Base-by-base conservation (phyloP, 2,888 invertebrate species). In the Cheiracanthium punctorium region DNA sequence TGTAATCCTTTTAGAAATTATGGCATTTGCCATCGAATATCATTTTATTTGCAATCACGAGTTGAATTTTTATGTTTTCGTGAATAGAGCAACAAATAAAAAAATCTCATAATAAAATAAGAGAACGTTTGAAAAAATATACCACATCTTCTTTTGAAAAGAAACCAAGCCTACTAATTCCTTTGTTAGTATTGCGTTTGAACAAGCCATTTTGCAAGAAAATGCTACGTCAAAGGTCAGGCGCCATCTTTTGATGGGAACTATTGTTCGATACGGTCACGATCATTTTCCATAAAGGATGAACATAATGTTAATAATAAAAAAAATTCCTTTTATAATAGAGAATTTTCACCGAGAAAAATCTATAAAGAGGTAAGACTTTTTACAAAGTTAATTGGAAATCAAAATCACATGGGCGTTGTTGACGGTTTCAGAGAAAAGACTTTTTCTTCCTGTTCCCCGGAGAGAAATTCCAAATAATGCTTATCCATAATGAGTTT, bases 371-470 rank as follows among this genome's bases (percentile, higher is more conserved):
- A 76, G 28, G 58, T 24, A 65, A 69, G 65, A 67, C 64, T 73
- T 79, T 73, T 79, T 28, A 52, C n/a, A 65, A 67, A 32, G 79
- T 79, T 84, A 84, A 84, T 84, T 84, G 84, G 84, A 84, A 84
- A 82, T 65, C 65, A 52, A 41, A 74, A 84, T 74, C 73, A n/a
- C 5, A 84, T 73, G 79, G 84, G 84, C 84, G 84, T 84, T 73
- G 84, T 32, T 77, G 33, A 33, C 14, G 58, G 5, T 24, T 5
- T 4, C 58, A 58, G 24, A 20, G 24, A 58, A 58, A 24, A 58
- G 24, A 24, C 24, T 69, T 32, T 69, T 67, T 64, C 71, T 52
- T 32, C 12, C 4, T 64, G 48, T 70, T 24, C 17, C 20, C 52
- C 10, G 24, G 33, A 37, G 33, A 14, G 80, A 72, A 72, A 7